A percentile compares a stretch with the other conserved stretches of the same genome.
Conservation (phyloP, 92 coral and sea anemone species). For the Diadumene lineata region DNA sequence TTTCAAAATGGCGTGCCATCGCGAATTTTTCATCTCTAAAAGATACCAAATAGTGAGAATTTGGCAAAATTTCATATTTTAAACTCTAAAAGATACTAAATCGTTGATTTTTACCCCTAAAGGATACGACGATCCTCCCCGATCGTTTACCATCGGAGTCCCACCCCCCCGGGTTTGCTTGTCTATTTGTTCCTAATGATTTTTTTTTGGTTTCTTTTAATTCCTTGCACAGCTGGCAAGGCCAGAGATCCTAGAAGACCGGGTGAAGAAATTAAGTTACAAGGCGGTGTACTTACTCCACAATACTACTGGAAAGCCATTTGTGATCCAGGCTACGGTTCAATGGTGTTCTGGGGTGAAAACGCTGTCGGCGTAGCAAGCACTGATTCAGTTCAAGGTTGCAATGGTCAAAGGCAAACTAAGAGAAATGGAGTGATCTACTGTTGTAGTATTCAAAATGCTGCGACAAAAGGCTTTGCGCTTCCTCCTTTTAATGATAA, state of each 20-base stretch:
- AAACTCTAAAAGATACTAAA: too few relatives aligned
- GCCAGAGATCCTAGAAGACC: not conserved
- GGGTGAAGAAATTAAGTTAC: not conserved
- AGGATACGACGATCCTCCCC: too few relatives aligned
- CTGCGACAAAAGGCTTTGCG: not conserved
- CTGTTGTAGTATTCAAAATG: not conserved
- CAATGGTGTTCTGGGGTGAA: not conserved
- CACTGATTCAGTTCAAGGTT: conserved; percentile 6
- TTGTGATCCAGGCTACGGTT: not conserved
- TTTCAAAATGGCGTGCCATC: too few relatives aligned
- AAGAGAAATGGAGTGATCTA: conserved; percentile 4
- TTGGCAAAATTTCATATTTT: too few relatives aligned
- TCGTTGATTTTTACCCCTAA: too few relatives aligned
- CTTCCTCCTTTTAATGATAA: conserved; percentile 16
- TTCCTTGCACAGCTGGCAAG: not conserved
- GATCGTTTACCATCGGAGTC: too few relatives aligned
- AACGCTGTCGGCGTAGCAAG: not conserved
- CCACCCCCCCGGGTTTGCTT: too few relatives aligned
- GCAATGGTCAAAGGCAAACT: conserved; percentile 11
- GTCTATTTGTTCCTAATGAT: too few relatives aligned
- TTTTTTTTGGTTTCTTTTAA: too few relatives aligned
- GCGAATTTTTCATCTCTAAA: too few relatives aligned
- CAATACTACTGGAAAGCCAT: not conserved
- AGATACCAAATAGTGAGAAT: too few relatives aligned
- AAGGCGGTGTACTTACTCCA: not conserved